phyloP scores from a whole-genome alignment of 2,888 invertebrate genomes.

The Galerucella nymphaeae region DNA sequence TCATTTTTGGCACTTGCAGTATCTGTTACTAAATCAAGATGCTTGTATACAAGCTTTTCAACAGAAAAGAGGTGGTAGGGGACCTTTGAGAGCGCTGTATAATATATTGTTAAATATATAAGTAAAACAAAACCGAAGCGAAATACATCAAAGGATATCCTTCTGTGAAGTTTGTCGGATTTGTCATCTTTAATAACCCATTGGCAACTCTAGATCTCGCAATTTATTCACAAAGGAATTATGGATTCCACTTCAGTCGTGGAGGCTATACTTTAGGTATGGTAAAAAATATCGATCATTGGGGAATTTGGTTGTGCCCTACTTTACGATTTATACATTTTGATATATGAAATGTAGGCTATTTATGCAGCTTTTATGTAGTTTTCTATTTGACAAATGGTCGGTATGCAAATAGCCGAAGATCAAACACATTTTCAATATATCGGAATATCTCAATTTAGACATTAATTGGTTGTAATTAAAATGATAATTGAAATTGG shows the following conservation, averaged over 20 bases:
- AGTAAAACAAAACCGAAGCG: background rate
- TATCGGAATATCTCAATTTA: too few relatives aligned
- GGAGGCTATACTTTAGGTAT: slow-evolving; percentile 41
- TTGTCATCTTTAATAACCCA: slow-evolving; percentile 58
- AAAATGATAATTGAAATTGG: too few relatives aligned
- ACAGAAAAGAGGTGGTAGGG: too few relatives aligned
- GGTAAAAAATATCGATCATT: slow-evolving; percentile 52
- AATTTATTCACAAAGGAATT: slow-evolving; percentile 55
- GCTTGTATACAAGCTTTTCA: too few relatives aligned
- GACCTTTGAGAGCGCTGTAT: too few relatives aligned
- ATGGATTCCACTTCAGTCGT: slow-evolving; percentile 46
- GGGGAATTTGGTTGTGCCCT: slow-evolving; percentile 44
- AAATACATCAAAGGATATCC: background rate
- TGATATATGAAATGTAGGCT: slow-evolving; percentile 38
- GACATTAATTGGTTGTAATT: too few relatives aligned
- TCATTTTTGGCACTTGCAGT: too few relatives aligned
- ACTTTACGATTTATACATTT: slow-evolving; percentile 46
- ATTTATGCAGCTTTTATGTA: slow-evolving; percentile 1
- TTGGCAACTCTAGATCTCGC: slow-evolving; percentile 56
- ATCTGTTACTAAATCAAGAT: too few relatives aligned
- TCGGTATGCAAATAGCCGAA: background rate
- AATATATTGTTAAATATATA: background rate
- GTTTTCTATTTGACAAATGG: background rate
- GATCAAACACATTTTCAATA: too few relatives aligned
- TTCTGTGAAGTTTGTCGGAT: slow-evolving; percentile 29